These are phyloP conservation scores for Montipora capitata DNA, from an alignment of 92 coral and sea anemone genomes.

Conservation along the genomic window DNA sequence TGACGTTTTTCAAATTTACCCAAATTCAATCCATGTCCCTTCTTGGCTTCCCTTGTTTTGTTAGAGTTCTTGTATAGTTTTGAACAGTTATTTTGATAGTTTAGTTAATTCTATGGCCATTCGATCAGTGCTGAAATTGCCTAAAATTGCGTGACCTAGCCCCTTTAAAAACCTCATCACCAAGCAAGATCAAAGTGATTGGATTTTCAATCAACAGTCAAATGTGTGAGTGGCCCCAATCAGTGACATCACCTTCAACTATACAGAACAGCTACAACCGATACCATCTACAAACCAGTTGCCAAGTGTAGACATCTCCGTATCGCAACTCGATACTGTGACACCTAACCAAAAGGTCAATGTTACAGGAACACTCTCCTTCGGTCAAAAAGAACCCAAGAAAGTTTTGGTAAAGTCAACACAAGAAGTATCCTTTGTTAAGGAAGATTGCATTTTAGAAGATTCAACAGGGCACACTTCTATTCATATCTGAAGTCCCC, in stretches of 20 bases:
- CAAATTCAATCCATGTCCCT: too few relatives aligned
- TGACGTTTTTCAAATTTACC: too few relatives aligned
- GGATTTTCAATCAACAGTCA: slow-evolving; percentile 49
- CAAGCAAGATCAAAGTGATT: slow-evolving; percentile 8
- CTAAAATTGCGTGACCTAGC: too few relatives aligned
- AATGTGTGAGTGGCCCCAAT: slow-evolving; percentile 45
- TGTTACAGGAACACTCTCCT: slow-evolving; percentile 20
- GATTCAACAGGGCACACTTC: slow-evolving; percentile 13
- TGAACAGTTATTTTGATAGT: too few relatives aligned
- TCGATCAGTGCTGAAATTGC: too few relatives aligned
- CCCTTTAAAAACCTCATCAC: slow-evolving; percentile 10
- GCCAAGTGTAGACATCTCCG: slow-evolving; percentile 10
- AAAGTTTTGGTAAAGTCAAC: slow-evolving; percentile 5
- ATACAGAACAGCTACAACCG: slow-evolving; percentile 27
- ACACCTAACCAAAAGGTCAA: slow-evolving; percentile 33
- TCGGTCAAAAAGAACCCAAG: slow-evolving; percentile 11
- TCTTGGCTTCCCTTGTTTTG: too few relatives aligned
- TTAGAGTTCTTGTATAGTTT: too few relatives aligned
- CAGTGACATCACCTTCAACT: slow-evolving; percentile 36
- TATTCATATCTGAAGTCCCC: slow-evolving; percentile 30
- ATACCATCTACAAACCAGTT: too few relatives aligned
- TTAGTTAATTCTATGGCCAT: too few relatives aligned
- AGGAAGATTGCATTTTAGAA: slow-evolving; percentile 43
- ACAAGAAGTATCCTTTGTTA: background rate
- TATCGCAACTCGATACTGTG: slow-evolving; percentile 18